A percentile compares a stretch with the other conserved stretches of the same genome.
Evolutionary conservation across 1,140 invertebrate genomes (phyloP).

Genomic region (Pantala flavescens): DNA sequence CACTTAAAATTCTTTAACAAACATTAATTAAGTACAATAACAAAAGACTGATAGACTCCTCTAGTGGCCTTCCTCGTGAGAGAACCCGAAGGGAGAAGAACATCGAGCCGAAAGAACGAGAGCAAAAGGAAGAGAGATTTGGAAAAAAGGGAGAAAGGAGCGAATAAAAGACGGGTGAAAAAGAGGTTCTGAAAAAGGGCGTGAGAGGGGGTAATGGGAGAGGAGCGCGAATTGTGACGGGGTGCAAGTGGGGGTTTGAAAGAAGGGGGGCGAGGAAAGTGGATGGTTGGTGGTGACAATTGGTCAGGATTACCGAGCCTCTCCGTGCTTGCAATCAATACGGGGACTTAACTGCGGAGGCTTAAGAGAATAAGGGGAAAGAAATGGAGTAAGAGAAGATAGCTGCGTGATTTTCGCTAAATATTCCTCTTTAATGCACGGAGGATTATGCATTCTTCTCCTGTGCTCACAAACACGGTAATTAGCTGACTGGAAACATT

Average conservation of each 20-base stretch:
- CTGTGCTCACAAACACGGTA: no score
- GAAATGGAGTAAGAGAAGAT: neutral
- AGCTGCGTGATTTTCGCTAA: neutral
- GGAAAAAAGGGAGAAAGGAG: neutral
- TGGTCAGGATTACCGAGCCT: neutral
- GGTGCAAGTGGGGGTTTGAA: neutral
- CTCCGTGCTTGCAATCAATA: neutral
- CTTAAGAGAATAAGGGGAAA: neutral
- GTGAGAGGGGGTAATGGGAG: neutral
- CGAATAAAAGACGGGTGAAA: neutral
- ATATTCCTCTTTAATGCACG: no score
- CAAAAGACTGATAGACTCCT: no score
- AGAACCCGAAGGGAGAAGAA: neutral
- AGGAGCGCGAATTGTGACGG: neutral
- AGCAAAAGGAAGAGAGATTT: neutral
- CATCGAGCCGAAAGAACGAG: neutral
- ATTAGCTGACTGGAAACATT: no score
- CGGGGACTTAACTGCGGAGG: neutral
- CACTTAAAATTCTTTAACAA: no score
- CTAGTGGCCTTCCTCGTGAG: no score
- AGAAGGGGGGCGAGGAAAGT: neutral
- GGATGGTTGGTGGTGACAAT: conserved; percentile 7
- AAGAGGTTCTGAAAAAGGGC: neutral
- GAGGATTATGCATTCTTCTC: no score
- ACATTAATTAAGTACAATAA: no score